Conservation (phyloP, 2,113 vertebrate species). For the Mormoops blainvillei region DNA sequence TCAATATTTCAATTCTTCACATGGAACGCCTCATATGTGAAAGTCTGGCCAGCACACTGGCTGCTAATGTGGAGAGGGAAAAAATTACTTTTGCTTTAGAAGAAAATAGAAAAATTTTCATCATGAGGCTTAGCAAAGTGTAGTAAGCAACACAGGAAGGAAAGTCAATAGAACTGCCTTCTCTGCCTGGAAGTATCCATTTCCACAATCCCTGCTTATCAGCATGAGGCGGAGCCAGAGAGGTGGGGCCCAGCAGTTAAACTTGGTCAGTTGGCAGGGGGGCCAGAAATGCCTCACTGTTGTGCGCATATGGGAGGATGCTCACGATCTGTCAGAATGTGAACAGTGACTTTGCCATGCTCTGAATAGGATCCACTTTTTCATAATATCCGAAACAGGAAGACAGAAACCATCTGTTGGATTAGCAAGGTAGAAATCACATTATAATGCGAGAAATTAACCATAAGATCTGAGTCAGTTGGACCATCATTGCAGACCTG, state of each 20-base stretch:
- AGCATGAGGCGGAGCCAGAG: background rate
- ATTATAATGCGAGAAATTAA: conserved; percentile 51
- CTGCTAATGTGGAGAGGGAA: background rate
- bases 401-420: conserved; percentile 58
- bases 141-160: background rate
- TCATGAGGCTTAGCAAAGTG: background rate
- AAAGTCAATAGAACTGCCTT: background rate
- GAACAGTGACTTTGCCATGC: background rate
- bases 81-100: background rate
- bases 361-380: background rate
- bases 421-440: conserved; percentile 58
- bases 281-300: background rate
- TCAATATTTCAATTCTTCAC: background rate
- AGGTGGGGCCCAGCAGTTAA: background rate
- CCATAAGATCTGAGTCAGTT: conserved; percentile 61
- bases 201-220: background rate
- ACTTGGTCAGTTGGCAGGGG: background rate
- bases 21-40: background rate
- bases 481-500: conserved; percentile 10
- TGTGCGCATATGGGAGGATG: background rate
- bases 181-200: background rate
- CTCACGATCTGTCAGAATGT: background rate
- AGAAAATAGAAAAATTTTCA: background rate
- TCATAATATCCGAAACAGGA: conserved; percentile 33
- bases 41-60: background rate